Evolutionary conservation across 2,113 vertebrate genomes (phyloP).

Genomic region (Coptodon rendalli): DNA sequence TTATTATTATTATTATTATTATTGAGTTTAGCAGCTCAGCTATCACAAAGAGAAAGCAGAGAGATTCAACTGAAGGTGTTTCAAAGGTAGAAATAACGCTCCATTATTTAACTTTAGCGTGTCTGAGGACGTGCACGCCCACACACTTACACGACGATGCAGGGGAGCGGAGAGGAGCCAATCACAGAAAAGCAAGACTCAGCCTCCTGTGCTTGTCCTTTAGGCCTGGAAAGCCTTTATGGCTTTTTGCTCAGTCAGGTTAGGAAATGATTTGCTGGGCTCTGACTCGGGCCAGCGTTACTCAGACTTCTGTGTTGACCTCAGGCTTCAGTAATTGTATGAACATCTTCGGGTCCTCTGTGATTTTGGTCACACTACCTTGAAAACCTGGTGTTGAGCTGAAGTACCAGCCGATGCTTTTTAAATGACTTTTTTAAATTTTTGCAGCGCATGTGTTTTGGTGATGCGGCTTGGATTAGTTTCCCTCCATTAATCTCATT

Average conservation of each 20-base stretch:
- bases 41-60: neutral
- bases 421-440: neutral
- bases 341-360: neutral
- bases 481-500: neutral
- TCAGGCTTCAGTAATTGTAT: neutral
- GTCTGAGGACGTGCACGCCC: neutral
- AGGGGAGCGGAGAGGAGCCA: neutral
- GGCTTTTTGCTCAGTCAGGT: neutral
- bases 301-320: neutral
- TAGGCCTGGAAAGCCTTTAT: neutral
- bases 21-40: neutral
- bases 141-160: neutral
- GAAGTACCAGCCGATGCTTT: neutral
- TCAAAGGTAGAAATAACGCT: neutral
- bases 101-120: conserved; percentile 24
- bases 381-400: neutral
- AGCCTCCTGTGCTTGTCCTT: neutral
- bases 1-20: neutral
- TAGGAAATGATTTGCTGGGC: neutral
- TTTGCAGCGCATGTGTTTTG: neutral
- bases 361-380: neutral
- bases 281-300: neutral
- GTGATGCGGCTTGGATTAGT: neutral
- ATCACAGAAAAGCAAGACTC: neutral
- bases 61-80: neutral